Evolutionary conservation across 2,888 invertebrate species (phyloP).

Genomic region (Chrysomela aeneicollis): DNA sequence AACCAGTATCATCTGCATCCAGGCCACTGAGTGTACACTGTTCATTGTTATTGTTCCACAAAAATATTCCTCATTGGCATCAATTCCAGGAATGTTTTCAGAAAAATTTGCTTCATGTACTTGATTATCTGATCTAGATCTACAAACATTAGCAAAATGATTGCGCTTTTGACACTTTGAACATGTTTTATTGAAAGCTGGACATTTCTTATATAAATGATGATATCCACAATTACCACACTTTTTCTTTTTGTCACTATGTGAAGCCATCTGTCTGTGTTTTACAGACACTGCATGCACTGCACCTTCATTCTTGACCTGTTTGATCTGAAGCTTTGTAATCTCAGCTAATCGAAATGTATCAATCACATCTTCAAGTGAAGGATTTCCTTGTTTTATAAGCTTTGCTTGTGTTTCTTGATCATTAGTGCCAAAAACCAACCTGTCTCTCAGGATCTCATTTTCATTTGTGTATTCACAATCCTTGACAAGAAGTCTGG

Average conservation of each 20-base stretch:
- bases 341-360: constrained; percentile 21
- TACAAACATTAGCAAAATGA: not conserved
- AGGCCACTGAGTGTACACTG: not conserved
- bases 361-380: constrained; percentile 11
- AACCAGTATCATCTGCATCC: not conserved
- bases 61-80: not conserved
- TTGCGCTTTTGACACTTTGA: not conserved
- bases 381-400: constrained; percentile 2
- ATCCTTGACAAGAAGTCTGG: constrained; percentile 1
- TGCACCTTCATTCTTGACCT: not conserved
- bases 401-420: not conserved
- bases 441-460: constrained; percentile 11
- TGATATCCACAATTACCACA: not conserved
- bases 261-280: not conserved
- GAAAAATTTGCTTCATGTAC: not conserved
- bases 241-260: not conserved
- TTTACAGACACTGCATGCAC: not conserved
- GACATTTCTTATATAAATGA: not conserved
- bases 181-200: not conserved
- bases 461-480: not conserved
- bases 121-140: not conserved
- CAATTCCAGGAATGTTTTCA: not conserved
- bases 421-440: not conserved
- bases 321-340: not conserved
- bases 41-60: not conserved